A percentile compares a stretch with the other conserved stretches of the same genome.
Evolutionary conservation across 1,140 invertebrate genomes (phyloP).

Genomic region (Adelges cooleyi): DNA sequence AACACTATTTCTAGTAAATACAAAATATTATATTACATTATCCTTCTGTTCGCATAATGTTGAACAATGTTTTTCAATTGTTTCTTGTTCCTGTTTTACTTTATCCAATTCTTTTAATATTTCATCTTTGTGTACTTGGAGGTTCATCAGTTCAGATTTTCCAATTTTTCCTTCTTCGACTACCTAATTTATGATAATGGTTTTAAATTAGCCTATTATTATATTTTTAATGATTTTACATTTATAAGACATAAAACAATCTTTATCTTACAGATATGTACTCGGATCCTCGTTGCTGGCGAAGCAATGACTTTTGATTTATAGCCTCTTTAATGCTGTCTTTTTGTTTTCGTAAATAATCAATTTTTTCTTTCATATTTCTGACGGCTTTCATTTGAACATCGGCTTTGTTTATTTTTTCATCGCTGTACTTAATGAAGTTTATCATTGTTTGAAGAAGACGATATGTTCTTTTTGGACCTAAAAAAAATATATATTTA

Average conservation of each 20-base stretch:
- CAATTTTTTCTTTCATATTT: constrained; percentile 20
- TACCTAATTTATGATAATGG: neutral
- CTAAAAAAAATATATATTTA: neutral
- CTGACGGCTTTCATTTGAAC: constrained; percentile 12
- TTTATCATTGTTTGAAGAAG: constrained; percentile 13
- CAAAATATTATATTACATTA: constrained; percentile 15
- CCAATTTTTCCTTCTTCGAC: neutral
- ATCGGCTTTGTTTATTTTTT: constrained; percentile 15
- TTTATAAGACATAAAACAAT: no score
- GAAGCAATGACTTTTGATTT: neutral
- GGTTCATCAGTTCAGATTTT: neutral
- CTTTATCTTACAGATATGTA: neutral
- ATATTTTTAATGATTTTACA: no score
- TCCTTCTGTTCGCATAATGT: neutral
- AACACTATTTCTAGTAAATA: neutral
- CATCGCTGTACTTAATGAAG: constrained; percentile 21
- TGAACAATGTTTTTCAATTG: constrained; percentile 4
- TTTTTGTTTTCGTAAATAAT: constrained; percentile 11
- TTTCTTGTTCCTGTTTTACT: neutral
- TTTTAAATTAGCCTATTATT: no score
- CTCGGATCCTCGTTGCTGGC: neutral
- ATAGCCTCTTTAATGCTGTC: neutral
- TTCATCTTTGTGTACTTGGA: constrained; percentile 3
- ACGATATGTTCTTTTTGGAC: constrained; percentile 7
- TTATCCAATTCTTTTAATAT: constrained; percentile 5